Base-by-base conservation (phyloP, 2,797 vertebrate species). In the Emydoidea blandingii region DNA sequence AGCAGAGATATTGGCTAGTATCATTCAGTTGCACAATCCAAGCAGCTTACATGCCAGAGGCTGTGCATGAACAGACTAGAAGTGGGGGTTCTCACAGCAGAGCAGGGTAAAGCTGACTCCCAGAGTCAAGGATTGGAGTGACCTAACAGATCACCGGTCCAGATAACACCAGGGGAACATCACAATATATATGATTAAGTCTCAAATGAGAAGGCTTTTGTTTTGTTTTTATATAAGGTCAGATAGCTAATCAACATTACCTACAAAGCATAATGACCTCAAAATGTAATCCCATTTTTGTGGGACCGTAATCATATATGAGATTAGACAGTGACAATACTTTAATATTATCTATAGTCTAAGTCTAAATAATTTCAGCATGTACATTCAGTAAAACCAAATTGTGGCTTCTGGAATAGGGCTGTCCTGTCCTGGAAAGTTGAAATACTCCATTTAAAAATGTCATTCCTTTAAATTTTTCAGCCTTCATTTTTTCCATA, bases 331-430 rank as follows among this genome's bases (percentile, higher is more conserved):
- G 54, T 56, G 29, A 68, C 8, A 87, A 83, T 49, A 31, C 0
- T 6, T 84, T 37, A 37, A 12, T 31, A 8, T 1, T 50, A 92
- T 81, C n/a, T 53, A 37, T 72, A 80, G 18, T 78, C 27, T 23
- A 18, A 49, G 54, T 10, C 14, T 4, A 15, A 85, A 81, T 0
- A 44, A 37, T 62, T 41, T 59, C 57, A 14, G 25, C 57, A 59
- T 59, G 57, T 59, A 11, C 29, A 31, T 41, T 44, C 0, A 31
- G 52, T 93, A 56, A 52, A 3, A 0, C 1, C 25, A 0, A 37
- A 31, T 79, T 80, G 9, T 49, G 5, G 62, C 78, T 8, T 91
- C 29, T 5, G 80, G 56, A 85, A 81, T 2, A 0, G 2, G 1
- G 65, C 54, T 0, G 0, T 72, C 14, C 21, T 84, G 5, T 6